Conservation (phyloP, 1,140 invertebrate species). For the Thrips palmi region DNA sequence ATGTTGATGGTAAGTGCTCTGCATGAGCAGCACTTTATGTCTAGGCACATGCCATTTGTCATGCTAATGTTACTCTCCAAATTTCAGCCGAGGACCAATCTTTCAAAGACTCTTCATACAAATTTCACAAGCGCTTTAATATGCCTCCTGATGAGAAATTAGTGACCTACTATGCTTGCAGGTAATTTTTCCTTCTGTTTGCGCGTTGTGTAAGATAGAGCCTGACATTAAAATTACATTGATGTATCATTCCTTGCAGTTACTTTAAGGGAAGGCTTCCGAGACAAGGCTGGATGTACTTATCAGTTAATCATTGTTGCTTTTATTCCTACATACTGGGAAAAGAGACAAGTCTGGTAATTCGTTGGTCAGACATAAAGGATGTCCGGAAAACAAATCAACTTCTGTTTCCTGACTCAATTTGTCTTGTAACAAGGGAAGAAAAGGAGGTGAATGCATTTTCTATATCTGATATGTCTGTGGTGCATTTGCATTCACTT, state of each 20-base stretch:
- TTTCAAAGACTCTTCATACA: conserved; percentile 62
- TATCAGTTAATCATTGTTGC: conserved; percentile 87
- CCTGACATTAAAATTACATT: conserved; percentile 13
- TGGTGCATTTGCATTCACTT: not conserved
- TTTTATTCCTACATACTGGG: conserved; percentile 93
- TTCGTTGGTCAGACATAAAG: conserved; percentile 67
- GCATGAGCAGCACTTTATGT: not conserved
- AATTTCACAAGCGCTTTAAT: conserved; percentile 79
- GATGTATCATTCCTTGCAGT: conserved; percentile 41
- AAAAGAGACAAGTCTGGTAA: conserved; percentile 68
- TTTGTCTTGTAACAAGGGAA: conserved; percentile 65
- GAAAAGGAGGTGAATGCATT: conserved; percentile 35
- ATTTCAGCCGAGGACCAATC: conserved; percentile 59
- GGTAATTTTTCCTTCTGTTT: conserved; percentile 31
- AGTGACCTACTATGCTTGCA: conserved; percentile 88
- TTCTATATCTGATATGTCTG: conserved; percentile 6
- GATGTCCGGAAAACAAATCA: conserved; percentile 56
- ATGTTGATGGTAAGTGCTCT: conserved; percentile 9
- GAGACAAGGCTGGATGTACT: conserved; percentile 86
- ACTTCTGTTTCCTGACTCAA: conserved; percentile 68
- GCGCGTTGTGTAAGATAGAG: not conserved
- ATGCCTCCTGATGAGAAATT: conserved; percentile 87
- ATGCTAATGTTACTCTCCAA: conserved; percentile 2
- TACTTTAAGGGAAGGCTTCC: conserved; percentile 87
- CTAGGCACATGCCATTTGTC: conserved; percentile 2